These are phyloP conservation scores for Laspeyria flexula DNA, from an alignment of 2,888 invertebrate species.

Conservation along the genomic window DNA sequence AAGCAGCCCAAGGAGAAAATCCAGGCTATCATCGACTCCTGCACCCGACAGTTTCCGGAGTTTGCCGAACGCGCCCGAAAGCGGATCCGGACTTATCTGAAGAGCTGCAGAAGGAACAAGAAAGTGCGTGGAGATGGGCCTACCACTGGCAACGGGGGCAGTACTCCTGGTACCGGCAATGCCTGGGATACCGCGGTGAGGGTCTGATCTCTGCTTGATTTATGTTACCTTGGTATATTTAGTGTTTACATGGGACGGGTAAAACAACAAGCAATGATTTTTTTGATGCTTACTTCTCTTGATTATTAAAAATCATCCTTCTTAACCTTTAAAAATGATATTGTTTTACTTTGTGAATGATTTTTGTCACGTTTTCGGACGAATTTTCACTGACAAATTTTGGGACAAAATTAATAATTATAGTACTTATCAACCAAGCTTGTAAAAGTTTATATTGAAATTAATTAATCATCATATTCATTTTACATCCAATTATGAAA, in stretches of 20 bases:
- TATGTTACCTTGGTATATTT: constrained; percentile 36
- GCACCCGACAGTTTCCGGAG: constrained; percentile 98
- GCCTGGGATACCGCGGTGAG: constrained; percentile 95
- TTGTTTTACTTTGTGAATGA: too few species aligned
- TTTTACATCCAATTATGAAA: too few species aligned
- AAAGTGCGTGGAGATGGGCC: constrained; percentile 92
- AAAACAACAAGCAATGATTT: not conserved
- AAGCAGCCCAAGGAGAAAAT: constrained; percentile 99
- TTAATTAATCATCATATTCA: too few species aligned
- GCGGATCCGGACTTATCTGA: constrained; percentile 97
- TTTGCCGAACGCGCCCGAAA: constrained; percentile 98
- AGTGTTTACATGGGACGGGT: constrained; percentile 8
- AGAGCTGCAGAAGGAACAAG: constrained; percentile 97
- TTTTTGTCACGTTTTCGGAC: too few species aligned
- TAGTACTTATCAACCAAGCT: too few species aligned
- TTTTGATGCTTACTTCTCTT: too few species aligned
- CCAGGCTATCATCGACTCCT: constrained; percentile 98
- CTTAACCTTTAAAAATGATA: too few species aligned
- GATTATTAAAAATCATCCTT: too few species aligned
- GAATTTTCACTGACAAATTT: too few species aligned
- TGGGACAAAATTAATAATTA: too few species aligned
- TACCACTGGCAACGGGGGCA: constrained; percentile 66
- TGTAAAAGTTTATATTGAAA: too few species aligned
- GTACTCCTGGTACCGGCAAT: constrained; percentile 80
- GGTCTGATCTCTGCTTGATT: constrained; percentile 72